Evolutionary conservation across 2,888 invertebrate species (phyloP).

Genomic region (Alviniconcha strummeri): DNA sequence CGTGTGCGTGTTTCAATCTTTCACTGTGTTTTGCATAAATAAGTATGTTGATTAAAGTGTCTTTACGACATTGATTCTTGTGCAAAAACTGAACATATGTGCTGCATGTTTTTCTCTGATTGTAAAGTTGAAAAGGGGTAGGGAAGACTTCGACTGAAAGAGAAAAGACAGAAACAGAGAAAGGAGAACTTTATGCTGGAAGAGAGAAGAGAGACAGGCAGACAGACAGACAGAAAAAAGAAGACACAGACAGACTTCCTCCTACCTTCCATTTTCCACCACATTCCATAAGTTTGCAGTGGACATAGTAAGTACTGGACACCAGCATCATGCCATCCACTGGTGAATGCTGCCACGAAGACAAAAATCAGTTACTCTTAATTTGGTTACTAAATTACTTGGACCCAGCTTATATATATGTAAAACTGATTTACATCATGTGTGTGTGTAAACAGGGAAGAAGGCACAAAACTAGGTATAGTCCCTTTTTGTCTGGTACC

Average conservation of each 20-base stretch:
- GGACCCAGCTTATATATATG: too few species aligned
- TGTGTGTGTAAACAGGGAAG: too few species aligned
- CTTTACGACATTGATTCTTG: too few species aligned
- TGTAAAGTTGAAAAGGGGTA: background rate
- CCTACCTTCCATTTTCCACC: constrained; percentile 65
- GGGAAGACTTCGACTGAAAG: background rate
- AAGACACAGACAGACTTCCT: constrained; percentile 1
- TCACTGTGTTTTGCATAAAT: background rate
- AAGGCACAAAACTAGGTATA: too few species aligned
- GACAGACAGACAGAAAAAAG: background rate
- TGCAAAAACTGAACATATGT: too few species aligned
- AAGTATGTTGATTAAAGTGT: too few species aligned
- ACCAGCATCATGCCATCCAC: constrained; percentile 75
- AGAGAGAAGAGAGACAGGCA: background rate
- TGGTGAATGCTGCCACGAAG: constrained; percentile 72
- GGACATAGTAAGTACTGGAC: constrained; percentile 68
- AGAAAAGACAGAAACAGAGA: background rate
- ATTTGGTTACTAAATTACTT: too few species aligned
- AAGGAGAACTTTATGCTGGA: too few species aligned
- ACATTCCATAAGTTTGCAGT: constrained; percentile 50
- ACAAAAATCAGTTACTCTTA: background rate
- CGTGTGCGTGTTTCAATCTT: background rate
- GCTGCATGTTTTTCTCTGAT: too few species aligned
- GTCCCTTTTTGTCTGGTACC: too few species aligned
- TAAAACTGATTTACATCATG: too few species aligned